phyloP scores from a whole-genome alignment of 2,113 vertebrate species.

The Sisor rabdophorus region DNA sequence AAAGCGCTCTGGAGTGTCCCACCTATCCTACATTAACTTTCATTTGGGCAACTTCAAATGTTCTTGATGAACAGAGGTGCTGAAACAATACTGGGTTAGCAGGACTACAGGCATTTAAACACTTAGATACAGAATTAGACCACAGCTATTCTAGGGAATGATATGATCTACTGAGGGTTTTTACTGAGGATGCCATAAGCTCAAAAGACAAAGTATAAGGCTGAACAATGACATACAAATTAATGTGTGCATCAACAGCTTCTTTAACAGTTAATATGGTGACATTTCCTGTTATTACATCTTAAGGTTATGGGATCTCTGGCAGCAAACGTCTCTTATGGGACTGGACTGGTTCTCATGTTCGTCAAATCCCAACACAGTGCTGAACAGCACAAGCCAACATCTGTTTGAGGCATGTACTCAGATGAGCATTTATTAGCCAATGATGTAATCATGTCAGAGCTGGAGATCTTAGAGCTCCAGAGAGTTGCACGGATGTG shows the following conservation, averaged over 20 bases:
- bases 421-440: constrained; percentile 10
- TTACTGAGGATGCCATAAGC: constrained; percentile 8
- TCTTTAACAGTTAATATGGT: neutral
- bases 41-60: neutral
- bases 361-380: neutral
- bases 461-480: constrained; percentile 5
- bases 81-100: constrained; percentile 30
- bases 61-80: neutral
- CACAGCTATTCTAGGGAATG: neutral
- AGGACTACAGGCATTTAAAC: constrained; percentile 24
- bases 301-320: neutral
- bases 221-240: constrained; percentile 26
- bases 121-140: constrained; percentile 3
- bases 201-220: constrained; percentile 17
- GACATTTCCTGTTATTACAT: constrained; percentile 3
- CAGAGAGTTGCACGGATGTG: constrained; percentile 17
- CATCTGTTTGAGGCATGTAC: constrained; percentile 19
- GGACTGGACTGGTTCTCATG: constrained; percentile 3
- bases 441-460: constrained; percentile 18
- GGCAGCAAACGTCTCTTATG: neutral
- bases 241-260: neutral
- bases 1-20: neutral
- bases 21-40: neutral
- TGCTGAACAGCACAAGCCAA: neutral
- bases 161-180: neutral